Evolutionary conservation across 2,888 invertebrate species (phyloP), one percentile per base, ranked within the genome.

Genomic region (Epistrophe grossulariae): DNA sequence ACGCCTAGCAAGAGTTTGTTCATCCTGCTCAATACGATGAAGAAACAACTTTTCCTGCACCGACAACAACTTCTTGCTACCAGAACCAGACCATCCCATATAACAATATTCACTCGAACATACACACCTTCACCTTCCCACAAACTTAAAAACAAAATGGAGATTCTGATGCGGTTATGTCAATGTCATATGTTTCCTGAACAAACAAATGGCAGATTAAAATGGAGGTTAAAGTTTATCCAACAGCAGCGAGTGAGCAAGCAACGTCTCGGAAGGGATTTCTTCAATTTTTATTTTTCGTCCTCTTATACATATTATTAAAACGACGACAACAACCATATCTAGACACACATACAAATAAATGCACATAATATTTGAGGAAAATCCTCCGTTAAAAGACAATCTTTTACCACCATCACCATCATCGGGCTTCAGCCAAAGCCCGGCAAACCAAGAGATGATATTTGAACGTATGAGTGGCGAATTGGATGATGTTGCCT

Each of bases 201-300:
- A 72, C 74, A 87, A 83, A 87, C 87, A 82, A 87, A 87, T 87
- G 83, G 79, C 71, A 87, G 87, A 83, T 87, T 87, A 87, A 83
- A 83, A 76, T 71, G 59, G 87, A 87, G 87, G 87, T 87, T 87
- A 83, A 83, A 82, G 79, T 82, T 87, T 83, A 66, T 66, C 40
- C 57, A 40, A 31, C 40, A 78, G 28, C 60, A 68, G 17, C n/a
- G 19, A 7, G 11, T 3, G 24, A 24, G 24, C 24, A 11, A n/a
- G n/a, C 8, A 28, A 38, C 11, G 35, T 79, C 55, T 60, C 64
- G 31, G 17, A 19, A 73, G 31, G 24, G 64, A 68, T 72, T 78
- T 38, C 50, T 6, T 10, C 40, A 45, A 35, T 43, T 31, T 43
- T 62, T 62, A 52, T 43, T 60, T 1, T 40, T 11, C 17, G 57